Percentiles rank a stretch among this genome's conserved stretches.
Conservation (phyloP, 2,797 vertebrate species). For the Cheirogaleus major region DNA sequence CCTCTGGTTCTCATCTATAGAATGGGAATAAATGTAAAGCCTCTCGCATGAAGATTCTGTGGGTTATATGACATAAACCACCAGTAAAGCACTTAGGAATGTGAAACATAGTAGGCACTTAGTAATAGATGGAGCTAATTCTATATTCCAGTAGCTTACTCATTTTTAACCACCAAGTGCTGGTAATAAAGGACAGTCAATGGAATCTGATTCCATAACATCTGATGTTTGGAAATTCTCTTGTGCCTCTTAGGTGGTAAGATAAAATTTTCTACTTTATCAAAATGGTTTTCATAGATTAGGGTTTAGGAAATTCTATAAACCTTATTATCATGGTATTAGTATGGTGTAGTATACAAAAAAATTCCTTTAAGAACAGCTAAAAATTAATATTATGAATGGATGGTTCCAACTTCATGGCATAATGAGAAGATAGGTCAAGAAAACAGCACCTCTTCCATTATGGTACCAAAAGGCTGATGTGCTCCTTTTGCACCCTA, state of each 20-base stretch:
- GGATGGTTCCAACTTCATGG: neutral
- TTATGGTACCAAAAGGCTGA: neutral
- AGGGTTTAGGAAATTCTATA: neutral
- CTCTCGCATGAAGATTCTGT: neutral
- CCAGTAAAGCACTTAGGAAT: neutral
- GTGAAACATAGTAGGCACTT: neutral
- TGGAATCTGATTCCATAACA: neutral
- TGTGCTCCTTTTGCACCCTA: neutral
- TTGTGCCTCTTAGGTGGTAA: neutral
- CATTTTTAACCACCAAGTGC: neutral
- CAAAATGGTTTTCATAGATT: neutral
- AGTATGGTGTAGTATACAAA: neutral
- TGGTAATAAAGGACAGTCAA: neutral
- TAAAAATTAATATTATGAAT: neutral
- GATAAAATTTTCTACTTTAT: neutral
- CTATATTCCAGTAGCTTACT: neutral
- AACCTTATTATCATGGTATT: neutral
- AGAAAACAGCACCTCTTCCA: neutral
- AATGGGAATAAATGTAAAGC: neutral
- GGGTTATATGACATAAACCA: neutral
- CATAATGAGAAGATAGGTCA: neutral
- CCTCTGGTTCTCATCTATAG: neutral
- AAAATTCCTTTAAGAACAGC: neutral
- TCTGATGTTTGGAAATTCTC: neutral
- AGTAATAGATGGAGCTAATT: neutral